Base-by-base conservation (phyloP, 2,113 vertebrate species). In the Gavialis gangeticus region DNA sequence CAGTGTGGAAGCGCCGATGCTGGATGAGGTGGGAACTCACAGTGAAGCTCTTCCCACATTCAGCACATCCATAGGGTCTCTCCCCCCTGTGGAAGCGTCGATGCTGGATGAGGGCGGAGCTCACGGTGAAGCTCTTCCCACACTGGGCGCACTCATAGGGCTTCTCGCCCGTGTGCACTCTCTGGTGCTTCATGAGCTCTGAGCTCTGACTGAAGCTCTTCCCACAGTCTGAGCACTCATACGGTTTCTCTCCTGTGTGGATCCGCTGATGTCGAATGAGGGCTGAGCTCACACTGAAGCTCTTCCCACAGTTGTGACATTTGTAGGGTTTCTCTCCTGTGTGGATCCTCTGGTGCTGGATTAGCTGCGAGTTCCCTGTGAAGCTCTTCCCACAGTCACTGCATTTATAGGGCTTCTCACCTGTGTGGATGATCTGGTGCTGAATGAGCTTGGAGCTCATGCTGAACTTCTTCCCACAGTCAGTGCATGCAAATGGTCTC, bases 11-110 rank as follows among this genome's bases (percentile, higher is more conserved):
- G 80, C 97, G 96, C 81, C 88, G 97, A 92, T 97, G 98, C 87
- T 97, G 97, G 91, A 97, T 97, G 78, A 98, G 97, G 21, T 96
- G 95, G 12, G 98, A 98, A 86, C 97, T 98, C 73, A 97, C 96
- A 1, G 97, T 97, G 94, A 97, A 98, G 87, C 96, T 97, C 95
- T 97, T 98, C 2, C 97, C 97, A 1, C 97, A 98, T 69, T 98
- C 97, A 0, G 94, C 56, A 67, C 97, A 98, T 4, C 95, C 54
- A 1, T 96, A 98, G 1, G 97, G 98, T 5, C 97, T 97, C 79
- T 98, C 96, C 0, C 98, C 98, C 0, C 82, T 84, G 79, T 98
- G 98, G 85, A 98, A 95, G 1, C 97, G 96, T 8, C 88, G 97
- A 81, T 98, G 98, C 12, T 97, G 98, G 93, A 96, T 95, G 87